Evolutionary conservation across 2,113 vertebrate species (phyloP).

Genomic region (Choloepus hoffmanni): DNA sequence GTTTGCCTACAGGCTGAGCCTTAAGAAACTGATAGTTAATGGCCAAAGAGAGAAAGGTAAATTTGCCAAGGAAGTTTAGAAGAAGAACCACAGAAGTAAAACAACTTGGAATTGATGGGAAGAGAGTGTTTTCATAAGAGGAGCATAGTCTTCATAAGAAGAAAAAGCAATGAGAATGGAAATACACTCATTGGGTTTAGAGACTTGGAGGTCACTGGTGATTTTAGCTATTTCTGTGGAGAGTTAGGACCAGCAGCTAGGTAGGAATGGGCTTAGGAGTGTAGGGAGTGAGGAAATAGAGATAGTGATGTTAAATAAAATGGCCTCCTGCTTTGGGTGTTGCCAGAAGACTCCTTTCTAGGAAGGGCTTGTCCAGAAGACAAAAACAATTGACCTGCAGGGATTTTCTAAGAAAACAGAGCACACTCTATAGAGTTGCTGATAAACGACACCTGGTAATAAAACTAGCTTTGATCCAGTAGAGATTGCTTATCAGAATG

Average conservation of each 20-base stretch:
- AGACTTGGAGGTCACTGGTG: neutral
- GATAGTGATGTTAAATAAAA: neutral
- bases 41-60: neutral
- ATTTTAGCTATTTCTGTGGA: neutral
- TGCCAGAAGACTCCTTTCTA: no score
- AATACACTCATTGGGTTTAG: neutral
- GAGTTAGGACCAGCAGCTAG: neutral
- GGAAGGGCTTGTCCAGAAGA: no score
- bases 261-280: neutral
- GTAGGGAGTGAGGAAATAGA: neutral
- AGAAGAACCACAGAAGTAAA: neutral
- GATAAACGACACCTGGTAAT: no score
- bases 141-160: neutral
- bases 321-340: no score
- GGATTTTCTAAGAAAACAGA: no score
- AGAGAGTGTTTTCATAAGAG: neutral
- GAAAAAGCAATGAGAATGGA: neutral
- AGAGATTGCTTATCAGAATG: no score
- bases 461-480: no score
- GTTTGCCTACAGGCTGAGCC: neutral
- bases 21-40: neutral
- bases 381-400: no score
- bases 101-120: neutral
- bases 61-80: neutral
- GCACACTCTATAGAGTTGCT: no score